Base-by-base conservation (phyloP, 2,797 vertebrate species). In the Periparus ater region DNA sequence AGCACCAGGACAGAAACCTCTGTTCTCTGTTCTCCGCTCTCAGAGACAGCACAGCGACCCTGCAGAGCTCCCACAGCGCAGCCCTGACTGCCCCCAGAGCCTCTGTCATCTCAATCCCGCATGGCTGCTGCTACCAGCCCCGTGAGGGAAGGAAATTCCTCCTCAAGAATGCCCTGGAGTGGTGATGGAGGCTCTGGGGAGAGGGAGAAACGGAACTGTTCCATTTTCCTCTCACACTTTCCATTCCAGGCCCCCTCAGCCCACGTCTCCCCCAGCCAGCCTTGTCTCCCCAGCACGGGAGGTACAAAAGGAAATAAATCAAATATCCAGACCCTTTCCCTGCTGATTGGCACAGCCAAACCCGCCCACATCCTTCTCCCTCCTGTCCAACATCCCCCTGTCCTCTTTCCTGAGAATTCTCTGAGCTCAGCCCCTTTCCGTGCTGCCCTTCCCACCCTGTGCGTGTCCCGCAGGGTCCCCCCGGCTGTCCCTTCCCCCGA, bases 311-410 rank as follows among this genome's bases (percentile, higher is more conserved):
- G 42, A 34, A 58, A 55, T 58, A 18, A 45, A 12, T 16, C 18
- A 2, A 44, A 20, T 0, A 54, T 5, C 17, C 21, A 50, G 18
- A 58, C 11, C 53, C 38, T 55, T 72, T 42, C 13, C 16, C 50
- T 29, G 61, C 29, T 17, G 44, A 9, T 5, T 0, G 4, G 57
- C 77, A 18, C 27, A 13, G 54, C 66, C 62, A 75, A 63, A 70
- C 22, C 25, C 0, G 2, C 13, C 5, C 57, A 4, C 2, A 0
- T 76, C 29, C 88, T 27, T 14, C 20, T 38, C 60, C 47, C 45
- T 75, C 55, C 40, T 53, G 72, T 57, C 85, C 65, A 11, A 60
- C 75, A 30, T 25, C 42, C 60, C 47, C 62, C 67, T 66, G 51
- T 9, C 53, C 38, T 51, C 34, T 67, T 40, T 27, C 30, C 77